These are phyloP conservation scores for Nemoura dubitans DNA, from an alignment of 2,888 invertebrate genomes.

Conservation along the genomic window DNA sequence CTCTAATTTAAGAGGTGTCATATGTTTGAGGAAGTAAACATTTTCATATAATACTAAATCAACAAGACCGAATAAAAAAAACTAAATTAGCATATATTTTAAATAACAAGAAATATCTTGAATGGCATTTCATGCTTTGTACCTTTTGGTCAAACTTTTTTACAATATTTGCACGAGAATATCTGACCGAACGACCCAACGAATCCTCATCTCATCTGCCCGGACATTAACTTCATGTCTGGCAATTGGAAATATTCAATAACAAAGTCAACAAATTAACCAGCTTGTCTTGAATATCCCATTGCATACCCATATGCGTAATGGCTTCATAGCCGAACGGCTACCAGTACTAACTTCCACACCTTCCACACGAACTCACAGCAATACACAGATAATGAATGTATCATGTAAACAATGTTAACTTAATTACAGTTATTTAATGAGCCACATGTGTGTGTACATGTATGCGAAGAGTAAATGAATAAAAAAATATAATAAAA, in stretches of 20 bases:
- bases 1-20: not conserved
- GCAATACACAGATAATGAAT: not conserved
- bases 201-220: not conserved
- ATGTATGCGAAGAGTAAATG: not conserved
- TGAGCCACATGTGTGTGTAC: not conserved
- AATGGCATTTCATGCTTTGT: not conserved
- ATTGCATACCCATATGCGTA: too few species aligned
- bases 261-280: not conserved
- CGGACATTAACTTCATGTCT: not conserved
- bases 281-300: not conserved
- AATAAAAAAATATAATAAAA: not conserved
- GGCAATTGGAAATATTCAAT: not conserved
- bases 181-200: not conserved
- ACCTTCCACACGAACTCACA: not conserved
- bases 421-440: not conserved
- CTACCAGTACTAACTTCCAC: not conserved
- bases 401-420: not conserved
- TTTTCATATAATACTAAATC: constrained; percentile 7
- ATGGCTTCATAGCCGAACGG: too few species aligned
- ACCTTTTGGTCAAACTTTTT: not conserved
- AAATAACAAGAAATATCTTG: not conserved
- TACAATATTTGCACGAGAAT: not conserved
- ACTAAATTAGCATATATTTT: not conserved
- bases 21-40: not conserved
- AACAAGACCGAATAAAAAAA: not conserved